phyloP scores from a whole-genome alignment of 1,140 invertebrate species.

The Drosophila busckii region DNA sequence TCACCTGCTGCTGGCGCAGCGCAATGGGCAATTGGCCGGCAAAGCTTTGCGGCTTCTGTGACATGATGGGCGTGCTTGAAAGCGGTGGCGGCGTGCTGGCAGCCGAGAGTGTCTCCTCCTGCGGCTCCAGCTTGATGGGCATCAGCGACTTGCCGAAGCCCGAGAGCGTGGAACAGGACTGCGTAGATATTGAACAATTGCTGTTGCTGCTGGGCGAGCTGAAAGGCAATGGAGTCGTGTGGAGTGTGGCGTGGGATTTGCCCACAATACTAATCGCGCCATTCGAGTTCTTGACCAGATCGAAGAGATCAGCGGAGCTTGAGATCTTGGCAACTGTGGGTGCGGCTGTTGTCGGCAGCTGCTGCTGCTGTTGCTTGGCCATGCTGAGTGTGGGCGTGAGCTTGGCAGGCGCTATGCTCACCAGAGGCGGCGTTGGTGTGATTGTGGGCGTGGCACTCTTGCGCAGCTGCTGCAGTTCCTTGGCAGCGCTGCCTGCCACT shows the following conservation, averaged over 20 bases:
- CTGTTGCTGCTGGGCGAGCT: slow-evolving; percentile 57
- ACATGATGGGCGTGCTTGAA: slow-evolving; percentile 35
- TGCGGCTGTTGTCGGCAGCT: slow-evolving; percentile 13
- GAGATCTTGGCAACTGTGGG: slow-evolving; percentile 21
- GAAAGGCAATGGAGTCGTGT: slow-evolving; percentile 43
- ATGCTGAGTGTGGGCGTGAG: slow-evolving; percentile 56
- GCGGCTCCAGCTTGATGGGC: slow-evolving; percentile 46
- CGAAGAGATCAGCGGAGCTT: slow-evolving; percentile 64
- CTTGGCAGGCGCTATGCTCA: slow-evolving; percentile 53
- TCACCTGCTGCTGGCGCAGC: slow-evolving; percentile 4
- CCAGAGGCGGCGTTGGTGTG: background rate
- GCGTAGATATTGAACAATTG: slow-evolving; percentile 33
- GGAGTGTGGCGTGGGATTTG: slow-evolving; percentile 14
- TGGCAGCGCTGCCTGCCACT: slow-evolving; percentile 18
- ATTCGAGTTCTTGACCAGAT: slow-evolving; percentile 73
- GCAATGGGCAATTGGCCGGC: slow-evolving; percentile 47
- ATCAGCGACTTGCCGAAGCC: slow-evolving; percentile 50
- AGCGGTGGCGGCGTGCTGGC: slow-evolving; percentile 4
- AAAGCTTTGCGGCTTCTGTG: slow-evolving; percentile 56
- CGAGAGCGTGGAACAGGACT: slow-evolving; percentile 52
- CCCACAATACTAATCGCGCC: slow-evolving; percentile 61
- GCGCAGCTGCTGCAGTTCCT: slow-evolving; percentile 48
- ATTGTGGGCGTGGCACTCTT: slow-evolving; percentile 32
- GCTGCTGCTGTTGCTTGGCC: slow-evolving; percentile 32
- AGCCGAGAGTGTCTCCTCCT: slow-evolving; percentile 32